Percentiles rank a stretch among this genome's conserved stretches.
phyloP scores from a whole-genome alignment of 2,888 invertebrate genomes.

The Hirtodrosophila cameraria region DNA sequence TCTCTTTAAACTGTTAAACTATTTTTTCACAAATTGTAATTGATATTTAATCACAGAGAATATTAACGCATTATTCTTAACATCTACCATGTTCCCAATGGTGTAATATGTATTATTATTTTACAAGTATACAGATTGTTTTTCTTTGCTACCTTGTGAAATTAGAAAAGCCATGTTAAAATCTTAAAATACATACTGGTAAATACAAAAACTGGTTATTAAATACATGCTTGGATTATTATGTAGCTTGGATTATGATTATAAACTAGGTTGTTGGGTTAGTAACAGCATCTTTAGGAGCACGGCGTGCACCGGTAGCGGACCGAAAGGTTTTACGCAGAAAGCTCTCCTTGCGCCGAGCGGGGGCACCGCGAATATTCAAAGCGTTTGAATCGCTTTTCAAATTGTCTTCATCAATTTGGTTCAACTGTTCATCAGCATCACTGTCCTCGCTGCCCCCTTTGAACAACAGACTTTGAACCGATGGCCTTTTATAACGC shows the following conservation, averaged over 20 bases:
- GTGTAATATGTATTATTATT: too few species aligned
- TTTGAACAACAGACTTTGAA: conserved; percentile 58
- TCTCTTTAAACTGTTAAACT: too few species aligned
- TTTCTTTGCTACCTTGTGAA: neutral
- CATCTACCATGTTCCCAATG: too few species aligned
- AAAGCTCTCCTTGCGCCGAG: conserved; percentile 84
- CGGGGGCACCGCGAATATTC: conserved; percentile 40
- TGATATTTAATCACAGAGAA: too few species aligned
- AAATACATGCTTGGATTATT: conserved; percentile 43
- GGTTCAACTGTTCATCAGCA: conserved; percentile 1
- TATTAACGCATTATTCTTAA: too few species aligned
- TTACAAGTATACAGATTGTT: conserved; percentile 1
- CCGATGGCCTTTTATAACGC: conserved; percentile 62
- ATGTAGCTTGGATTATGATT: too few species aligned
- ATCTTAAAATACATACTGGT: too few species aligned
- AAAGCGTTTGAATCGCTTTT: conserved; percentile 6
- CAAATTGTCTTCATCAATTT: conserved; percentile 13
- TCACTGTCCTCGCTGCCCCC: conserved; percentile 32
- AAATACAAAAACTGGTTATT: conserved; percentile 10
- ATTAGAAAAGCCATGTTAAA: neutral
- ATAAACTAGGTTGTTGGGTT: conserved; percentile 41
- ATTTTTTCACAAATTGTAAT: too few species aligned
- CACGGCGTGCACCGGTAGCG: conserved; percentile 80
- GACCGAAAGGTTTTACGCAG: conserved; percentile 84
- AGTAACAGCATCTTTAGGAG: conserved; percentile 70